Percentiles rank a stretch among this genome's conserved stretches.
Evolutionary conservation across 2,113 vertebrate species (phyloP).

Genomic region (Lonchura striata): DNA sequence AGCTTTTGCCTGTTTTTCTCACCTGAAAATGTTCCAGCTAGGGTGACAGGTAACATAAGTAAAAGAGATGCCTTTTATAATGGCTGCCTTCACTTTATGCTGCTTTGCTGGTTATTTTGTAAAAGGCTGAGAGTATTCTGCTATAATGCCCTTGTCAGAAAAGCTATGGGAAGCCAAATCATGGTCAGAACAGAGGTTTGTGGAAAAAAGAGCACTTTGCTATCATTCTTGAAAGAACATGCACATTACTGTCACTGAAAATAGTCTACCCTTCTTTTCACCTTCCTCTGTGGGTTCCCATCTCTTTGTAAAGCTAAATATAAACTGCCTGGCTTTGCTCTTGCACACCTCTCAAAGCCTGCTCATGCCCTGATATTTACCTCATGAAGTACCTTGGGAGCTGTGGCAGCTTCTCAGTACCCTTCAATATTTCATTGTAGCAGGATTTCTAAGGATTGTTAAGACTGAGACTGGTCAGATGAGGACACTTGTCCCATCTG

Average conservation of each 20-base stretch:
- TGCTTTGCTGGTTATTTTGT: background rate
- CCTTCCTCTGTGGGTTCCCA: background rate
- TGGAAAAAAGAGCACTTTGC: background rate
- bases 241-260: background rate
- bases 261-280: background rate
- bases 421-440: background rate
- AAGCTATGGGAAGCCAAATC: background rate
- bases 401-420: background rate
- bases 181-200: background rate
- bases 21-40: background rate
- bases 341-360: background rate
- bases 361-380: rapidly evolving
- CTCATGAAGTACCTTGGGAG: background rate
- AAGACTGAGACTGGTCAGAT: background rate
- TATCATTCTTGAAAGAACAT: background rate
- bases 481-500: background rate
- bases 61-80: background rate
- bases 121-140: background rate
- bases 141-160: background rate
- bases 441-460: background rate
- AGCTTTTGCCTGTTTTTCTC: background rate
- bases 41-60: background rate
- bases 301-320: background rate
- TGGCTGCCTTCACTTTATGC: background rate
- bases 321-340: background rate